phyloP scores from a whole-genome alignment of 2,113 vertebrate genomes.

The Mohoua ochrocephala region DNA sequence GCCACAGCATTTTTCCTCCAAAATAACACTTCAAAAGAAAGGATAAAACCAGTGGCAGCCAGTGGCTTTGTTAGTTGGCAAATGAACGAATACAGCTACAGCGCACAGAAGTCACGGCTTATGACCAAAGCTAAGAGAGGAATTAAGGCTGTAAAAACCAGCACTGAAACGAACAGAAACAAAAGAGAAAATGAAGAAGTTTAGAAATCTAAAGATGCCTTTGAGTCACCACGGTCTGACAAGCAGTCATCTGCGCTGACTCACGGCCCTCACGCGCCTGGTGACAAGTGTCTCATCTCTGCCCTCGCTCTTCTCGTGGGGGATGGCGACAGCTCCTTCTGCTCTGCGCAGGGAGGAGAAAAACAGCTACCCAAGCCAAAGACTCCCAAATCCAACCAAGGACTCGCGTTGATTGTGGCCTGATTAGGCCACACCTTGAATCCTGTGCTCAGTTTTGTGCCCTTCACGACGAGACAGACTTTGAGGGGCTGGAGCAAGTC shows the following conservation, averaged over 20 bases:
- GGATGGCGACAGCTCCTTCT: neutral
- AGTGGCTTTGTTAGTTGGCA: neutral
- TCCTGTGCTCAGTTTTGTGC: neutral
- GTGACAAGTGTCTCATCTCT: neutral
- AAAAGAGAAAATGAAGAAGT: neutral
- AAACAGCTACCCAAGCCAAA: neutral
- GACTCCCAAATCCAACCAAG: neutral
- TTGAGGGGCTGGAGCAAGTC: fast-evolving
- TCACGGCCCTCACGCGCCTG: fast-evolving
- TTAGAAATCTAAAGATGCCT: neutral
- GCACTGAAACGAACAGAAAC: neutral
- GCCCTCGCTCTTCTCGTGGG: neutral
- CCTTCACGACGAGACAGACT: too few relatives aligned
- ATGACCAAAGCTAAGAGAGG: neutral
- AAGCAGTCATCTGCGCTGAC: neutral
- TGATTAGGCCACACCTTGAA: neutral
- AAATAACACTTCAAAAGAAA: neutral
- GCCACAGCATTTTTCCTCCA: neutral
- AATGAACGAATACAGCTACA: neutral
- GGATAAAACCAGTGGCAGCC: neutral
- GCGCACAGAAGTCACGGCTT: neutral
- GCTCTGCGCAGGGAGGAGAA: neutral
- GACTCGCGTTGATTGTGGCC: neutral
- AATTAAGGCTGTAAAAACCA: neutral
- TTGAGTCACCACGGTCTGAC: neutral